These are phyloP conservation scores for Zaprionus africanus DNA, from an alignment of 1,140 invertebrate species.

Conservation along the genomic window DNA sequence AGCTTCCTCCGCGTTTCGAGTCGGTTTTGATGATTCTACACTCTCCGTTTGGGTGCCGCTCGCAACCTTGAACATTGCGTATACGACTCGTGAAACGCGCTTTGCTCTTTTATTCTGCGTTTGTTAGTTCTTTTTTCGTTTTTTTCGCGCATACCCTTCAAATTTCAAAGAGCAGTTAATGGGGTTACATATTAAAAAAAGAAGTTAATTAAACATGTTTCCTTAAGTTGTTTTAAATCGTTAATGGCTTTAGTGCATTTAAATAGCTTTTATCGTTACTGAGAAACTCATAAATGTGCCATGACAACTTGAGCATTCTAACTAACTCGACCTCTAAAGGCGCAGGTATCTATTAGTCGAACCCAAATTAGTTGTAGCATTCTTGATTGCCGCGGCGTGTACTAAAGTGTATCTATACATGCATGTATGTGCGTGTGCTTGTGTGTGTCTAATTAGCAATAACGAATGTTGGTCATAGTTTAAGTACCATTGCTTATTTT, in stretches of 20 bases:
- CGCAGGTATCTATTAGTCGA: constrained; percentile 14
- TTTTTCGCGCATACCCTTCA: not conserved
- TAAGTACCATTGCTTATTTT: constrained; percentile 29
- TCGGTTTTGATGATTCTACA: constrained; percentile 52
- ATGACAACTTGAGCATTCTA: not conserved
- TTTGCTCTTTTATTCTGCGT: constrained; percentile 24
- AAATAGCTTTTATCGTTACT: not conserved
- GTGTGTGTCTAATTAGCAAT: constrained; percentile 59
- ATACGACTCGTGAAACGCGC: constrained; percentile 55
- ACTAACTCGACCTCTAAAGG: not conserved
- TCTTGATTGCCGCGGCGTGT: not conserved
- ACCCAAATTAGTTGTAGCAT: not conserved
- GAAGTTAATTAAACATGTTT: not conserved
- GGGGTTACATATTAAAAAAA: not conserved
- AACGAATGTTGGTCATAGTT: constrained; percentile 28
- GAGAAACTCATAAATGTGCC: not conserved
- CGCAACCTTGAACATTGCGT: constrained; percentile 62
- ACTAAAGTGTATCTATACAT: constrained; percentile 4
- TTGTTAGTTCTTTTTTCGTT: constrained; percentile 32
- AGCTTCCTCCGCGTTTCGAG: constrained; percentile 52
- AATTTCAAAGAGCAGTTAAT: not conserved
- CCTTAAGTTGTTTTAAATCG: no score
- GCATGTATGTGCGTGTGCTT: constrained; percentile 34
- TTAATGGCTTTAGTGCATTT: not conserved
- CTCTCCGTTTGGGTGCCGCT: constrained; percentile 37